phyloP scores from a whole-genome alignment of 2,888 invertebrate species.

The Formica aserva region DNA sequence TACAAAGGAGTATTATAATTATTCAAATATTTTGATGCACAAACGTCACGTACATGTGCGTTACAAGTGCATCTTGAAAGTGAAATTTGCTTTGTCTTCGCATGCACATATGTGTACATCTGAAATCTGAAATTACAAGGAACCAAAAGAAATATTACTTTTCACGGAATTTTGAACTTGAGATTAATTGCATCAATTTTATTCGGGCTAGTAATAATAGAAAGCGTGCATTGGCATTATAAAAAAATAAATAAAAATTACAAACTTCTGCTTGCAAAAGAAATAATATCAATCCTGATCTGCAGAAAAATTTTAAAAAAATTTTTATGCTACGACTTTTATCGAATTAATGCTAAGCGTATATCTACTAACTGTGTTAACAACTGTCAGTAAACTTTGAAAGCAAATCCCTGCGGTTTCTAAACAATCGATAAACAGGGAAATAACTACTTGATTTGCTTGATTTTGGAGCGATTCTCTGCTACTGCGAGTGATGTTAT shows the following conservation, averaged over 20 bases:
- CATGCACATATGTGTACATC: background rate
- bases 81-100: background rate
- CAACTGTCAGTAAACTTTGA: slow-evolving; percentile 31
- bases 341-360: background rate
- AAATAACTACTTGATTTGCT: slow-evolving; percentile 56
- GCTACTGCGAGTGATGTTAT: slow-evolving; percentile 54
- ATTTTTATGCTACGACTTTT: background rate
- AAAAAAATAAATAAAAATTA: background rate
- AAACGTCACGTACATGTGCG: background rate
- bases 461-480: slow-evolving; percentile 43
- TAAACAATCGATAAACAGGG: slow-evolving; percentile 48
- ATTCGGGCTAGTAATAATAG: background rate
- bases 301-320: background rate
- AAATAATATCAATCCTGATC: background rate
- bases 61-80: background rate
- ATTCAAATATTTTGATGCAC: too few species aligned
- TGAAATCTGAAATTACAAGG: background rate
- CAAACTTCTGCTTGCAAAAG: background rate
- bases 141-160: background rate
- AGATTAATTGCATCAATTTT: background rate
- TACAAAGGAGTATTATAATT: too few species aligned
- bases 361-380: slow-evolving; percentile 27
- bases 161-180: background rate
- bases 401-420: slow-evolving; percentile 22
- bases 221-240: background rate